A percentile compares a stretch with the other conserved stretches of the same genome.
Conservation (phyloP, 1,140 invertebrate species). For the Apocrypta bakeri region DNA sequence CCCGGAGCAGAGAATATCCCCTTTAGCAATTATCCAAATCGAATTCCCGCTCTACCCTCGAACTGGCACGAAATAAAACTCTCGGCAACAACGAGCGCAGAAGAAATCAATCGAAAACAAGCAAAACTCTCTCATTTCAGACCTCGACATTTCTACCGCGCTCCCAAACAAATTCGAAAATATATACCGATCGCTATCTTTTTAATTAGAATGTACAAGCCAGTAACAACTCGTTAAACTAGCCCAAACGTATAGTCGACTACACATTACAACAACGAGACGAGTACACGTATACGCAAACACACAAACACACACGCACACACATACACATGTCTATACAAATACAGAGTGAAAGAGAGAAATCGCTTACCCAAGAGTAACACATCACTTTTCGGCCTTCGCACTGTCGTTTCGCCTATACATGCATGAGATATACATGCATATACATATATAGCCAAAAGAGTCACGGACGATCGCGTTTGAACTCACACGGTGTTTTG, state of each 20-base stretch:
- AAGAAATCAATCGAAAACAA: neutral
- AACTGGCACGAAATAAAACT: neutral
- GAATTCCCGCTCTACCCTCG: neutral
- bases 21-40: neutral
- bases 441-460: neutral
- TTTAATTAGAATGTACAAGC: slow-evolving; percentile 43
- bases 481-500: neutral
- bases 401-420: neutral
- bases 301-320: slow-evolving; percentile 46
- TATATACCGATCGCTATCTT: slow-evolving; percentile 34
- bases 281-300: slow-evolving; percentile 21
- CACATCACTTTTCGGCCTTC: slow-evolving; percentile 1
- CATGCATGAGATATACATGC: neutral
- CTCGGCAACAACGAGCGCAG: neutral
- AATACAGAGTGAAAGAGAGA: slow-evolving; percentile 16
- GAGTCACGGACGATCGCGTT: slow-evolving; percentile 2
- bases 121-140: neutral
- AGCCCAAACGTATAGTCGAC: slow-evolving; percentile 1
- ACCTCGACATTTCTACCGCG: neutral
- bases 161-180: slow-evolving; percentile 17
- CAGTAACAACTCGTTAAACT: slow-evolving; percentile 36
- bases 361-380: slow-evolving; percentile 41
- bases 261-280: neutral
- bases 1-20: neutral
- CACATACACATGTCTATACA: slow-evolving; percentile 23